A percentile compares a stretch with the other conserved stretches of the same genome.
Evolutionary conservation across 2,888 invertebrate genomes (phyloP).

Genomic region (Trachelus troglodyta): DNA sequence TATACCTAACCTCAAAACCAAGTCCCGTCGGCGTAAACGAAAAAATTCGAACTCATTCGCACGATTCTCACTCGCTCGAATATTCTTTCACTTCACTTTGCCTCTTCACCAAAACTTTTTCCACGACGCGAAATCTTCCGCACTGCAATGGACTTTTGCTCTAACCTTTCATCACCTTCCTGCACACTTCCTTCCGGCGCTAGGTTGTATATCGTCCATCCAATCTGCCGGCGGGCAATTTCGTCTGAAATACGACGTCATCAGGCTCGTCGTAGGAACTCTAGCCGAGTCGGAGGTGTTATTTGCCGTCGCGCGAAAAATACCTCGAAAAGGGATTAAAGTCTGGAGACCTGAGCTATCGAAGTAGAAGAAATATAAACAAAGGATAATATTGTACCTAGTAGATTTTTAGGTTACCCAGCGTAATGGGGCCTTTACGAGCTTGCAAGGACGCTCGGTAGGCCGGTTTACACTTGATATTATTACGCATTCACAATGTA

Average conservation of each 20-base stretch:
- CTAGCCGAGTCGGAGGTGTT: not conserved
- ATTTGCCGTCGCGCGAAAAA: not conserved
- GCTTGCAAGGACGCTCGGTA: not conserved
- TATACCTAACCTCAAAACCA: not conserved
- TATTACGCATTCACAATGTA: not conserved
- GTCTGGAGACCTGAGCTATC: not conserved
- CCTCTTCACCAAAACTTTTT: no score
- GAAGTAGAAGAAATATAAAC: not conserved
- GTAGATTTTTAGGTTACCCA: not conserved
- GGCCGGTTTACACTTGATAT: not conserved
- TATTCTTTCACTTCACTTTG: not conserved
- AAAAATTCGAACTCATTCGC: not conserved
- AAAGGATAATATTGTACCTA: not conserved
- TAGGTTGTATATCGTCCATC: slow-evolving; percentile 64
- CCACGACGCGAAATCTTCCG: not conserved
- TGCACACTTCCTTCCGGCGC: slow-evolving; percentile 42
- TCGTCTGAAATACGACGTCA: slow-evolving; percentile 64
- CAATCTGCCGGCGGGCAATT: slow-evolving; percentile 65
- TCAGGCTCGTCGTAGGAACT: slow-evolving; percentile 46
- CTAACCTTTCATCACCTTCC: slow-evolving; percentile 15
- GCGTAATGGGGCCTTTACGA: not conserved
- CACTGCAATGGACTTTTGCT: not conserved
- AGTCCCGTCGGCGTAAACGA: not conserved
- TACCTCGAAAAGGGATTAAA: not conserved
- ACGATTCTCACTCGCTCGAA: not conserved